These are phyloP conservation scores for Volucella inanis DNA, from an alignment of 2,888 invertebrate genomes.

Conservation along the genomic window DNA sequence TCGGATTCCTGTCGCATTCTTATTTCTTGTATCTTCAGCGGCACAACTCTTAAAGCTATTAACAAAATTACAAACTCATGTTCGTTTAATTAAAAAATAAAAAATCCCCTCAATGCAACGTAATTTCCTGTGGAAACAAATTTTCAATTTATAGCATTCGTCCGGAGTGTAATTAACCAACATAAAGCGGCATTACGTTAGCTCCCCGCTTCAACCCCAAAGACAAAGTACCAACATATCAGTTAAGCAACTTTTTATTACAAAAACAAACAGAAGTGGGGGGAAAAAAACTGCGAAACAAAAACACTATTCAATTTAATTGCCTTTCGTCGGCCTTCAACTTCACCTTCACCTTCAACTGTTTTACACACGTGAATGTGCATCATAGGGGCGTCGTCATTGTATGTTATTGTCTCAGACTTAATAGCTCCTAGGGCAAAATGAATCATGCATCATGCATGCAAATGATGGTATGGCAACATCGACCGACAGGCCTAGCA, in stretches of 20 bases:
- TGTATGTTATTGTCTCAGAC: neutral
- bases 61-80: too few species aligned
- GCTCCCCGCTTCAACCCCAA: neutral
- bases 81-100: too few species aligned
- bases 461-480: neutral
- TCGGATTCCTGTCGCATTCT: too few species aligned
- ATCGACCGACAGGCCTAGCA: neutral
- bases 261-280: constrained; percentile 1
- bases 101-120: too few species aligned
- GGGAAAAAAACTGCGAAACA: neutral
- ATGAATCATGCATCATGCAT: neutral
- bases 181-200: too few species aligned
- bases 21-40: too few species aligned
- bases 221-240: neutral
- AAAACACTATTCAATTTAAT: constrained; percentile 64
- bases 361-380: neutral
- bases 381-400: constrained; percentile 30
- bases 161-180: too few species aligned
- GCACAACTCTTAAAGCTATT: too few species aligned
- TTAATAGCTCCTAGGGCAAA: constrained; percentile 2
- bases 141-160: too few species aligned
- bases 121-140: too few species aligned
- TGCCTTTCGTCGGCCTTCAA: constrained; percentile 72
- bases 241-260: constrained; percentile 20
- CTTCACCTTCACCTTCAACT: constrained; percentile 27